Conservation (phyloP, 1,140 invertebrate genomes). For the Euura saliciscinereae region DNA sequence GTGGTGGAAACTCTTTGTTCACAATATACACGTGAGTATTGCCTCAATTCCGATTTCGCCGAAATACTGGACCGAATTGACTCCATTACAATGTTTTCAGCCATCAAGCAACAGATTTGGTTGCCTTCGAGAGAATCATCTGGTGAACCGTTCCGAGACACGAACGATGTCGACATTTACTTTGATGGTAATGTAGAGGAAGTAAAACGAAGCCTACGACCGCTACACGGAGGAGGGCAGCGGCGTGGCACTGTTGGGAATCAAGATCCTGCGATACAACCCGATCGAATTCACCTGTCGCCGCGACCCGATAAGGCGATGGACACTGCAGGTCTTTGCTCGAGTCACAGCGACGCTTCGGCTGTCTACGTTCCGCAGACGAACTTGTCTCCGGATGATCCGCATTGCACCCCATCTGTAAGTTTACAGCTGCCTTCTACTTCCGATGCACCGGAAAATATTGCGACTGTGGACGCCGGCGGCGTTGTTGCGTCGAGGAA, state of each 20-base stretch:
- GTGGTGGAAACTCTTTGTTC: no score
- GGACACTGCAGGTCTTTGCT: no score
- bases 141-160: not conserved
- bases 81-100: not conserved
- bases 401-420: no score
- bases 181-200: not conserved
- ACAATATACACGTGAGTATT: no score
- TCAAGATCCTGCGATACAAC: not conserved
- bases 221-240: no score
- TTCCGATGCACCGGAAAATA: not conserved
- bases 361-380: not conserved
- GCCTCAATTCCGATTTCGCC: no score
- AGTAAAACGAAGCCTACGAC: not conserved
- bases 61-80: no score
- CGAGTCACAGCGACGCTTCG: no score
- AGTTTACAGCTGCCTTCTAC: not conserved
- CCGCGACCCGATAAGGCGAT: no score
- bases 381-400: not conserved
- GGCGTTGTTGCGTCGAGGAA: no score
- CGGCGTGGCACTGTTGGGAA: not conserved
- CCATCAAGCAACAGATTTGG: not conserved
- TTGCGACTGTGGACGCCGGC: no score
- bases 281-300: not conserved
- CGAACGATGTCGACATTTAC: not conserved
- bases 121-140: not conserved